phyloP scores from a whole-genome alignment of 2,113 vertebrate genomes.

The Clarias gariepinus region DNA sequence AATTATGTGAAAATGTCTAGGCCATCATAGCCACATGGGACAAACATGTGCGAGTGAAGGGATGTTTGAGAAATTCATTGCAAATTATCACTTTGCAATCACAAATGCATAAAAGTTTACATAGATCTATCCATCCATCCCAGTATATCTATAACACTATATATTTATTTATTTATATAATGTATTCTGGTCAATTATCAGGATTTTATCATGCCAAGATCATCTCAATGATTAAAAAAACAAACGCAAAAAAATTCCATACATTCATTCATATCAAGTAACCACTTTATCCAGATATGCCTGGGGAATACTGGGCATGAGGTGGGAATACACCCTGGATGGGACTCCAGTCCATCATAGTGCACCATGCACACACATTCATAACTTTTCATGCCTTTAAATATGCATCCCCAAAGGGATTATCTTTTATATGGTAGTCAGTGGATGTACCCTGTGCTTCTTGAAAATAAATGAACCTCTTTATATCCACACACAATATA shows the following conservation, averaged over 20 bases:
- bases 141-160: conserved; percentile 29
- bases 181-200: neutral
- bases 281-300: neutral
- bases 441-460: neutral
- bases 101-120: conserved; percentile 21
- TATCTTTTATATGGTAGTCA: neutral
- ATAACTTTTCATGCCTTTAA: neutral
- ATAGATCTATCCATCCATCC: neutral
- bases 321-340: neutral
- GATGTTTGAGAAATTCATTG: neutral
- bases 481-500: too few relatives aligned
- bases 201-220: conserved; percentile 35
- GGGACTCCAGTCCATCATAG: neutral
- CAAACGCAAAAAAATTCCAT: too few relatives aligned
- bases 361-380: neutral
- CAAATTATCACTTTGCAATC: conserved; percentile 14
- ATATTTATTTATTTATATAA: conserved; percentile 33
- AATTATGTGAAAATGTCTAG: conserved; percentile 44
- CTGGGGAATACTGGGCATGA: neutral
- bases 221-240: conserved; percentile 29
- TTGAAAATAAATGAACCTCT: too few relatives aligned
- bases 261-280: neutral
- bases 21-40: conserved; percentile 8
- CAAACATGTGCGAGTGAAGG: conserved; percentile 3
- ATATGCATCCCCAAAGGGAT: neutral